These are phyloP conservation scores for Apogon talboti DNA, from an alignment of 2,797 vertebrate genomes.

Conservation along the genomic window DNA sequence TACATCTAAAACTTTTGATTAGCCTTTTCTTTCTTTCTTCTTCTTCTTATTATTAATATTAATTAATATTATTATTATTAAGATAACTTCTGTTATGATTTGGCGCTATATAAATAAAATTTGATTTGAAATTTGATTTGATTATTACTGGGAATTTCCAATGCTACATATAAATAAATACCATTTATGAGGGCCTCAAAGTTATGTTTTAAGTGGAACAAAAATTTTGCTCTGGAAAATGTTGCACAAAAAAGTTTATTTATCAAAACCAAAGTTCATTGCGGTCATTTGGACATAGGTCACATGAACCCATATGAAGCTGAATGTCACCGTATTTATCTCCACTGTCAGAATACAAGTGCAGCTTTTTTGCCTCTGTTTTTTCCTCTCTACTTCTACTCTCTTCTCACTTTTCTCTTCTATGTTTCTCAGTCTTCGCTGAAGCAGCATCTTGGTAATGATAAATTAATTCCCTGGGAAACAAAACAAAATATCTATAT, in stretches of 20 bases:
- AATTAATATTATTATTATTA: no score
- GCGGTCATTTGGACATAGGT: not conserved
- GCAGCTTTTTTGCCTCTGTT: constrained; percentile 1
- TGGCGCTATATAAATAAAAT: no score
- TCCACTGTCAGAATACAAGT: no score
- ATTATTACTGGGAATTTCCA: no score
- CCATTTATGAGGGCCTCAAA: no score
- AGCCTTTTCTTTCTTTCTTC: no score
- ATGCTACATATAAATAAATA: no score
- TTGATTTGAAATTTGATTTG: no score
- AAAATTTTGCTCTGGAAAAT: not conserved
- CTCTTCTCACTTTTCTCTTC: constrained; percentile 20
- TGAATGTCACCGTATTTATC: no score
- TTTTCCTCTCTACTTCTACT: not conserved
- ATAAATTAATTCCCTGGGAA: constrained; percentile 62
- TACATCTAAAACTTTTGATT: no score
- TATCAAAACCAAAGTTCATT: not conserved
- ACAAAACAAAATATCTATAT: constrained; percentile 70
- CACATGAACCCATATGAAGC: not conserved
- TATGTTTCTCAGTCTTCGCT: constrained; percentile 10
- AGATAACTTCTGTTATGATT: no score
- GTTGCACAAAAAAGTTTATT: not conserved
- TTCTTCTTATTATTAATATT: no score
- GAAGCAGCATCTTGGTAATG: constrained; percentile 33
- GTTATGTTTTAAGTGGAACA: not conserved